Evolutionary conservation across 2,113 vertebrate genomes (phyloP).

Genomic region (Oncorhynchus mykiss): DNA sequence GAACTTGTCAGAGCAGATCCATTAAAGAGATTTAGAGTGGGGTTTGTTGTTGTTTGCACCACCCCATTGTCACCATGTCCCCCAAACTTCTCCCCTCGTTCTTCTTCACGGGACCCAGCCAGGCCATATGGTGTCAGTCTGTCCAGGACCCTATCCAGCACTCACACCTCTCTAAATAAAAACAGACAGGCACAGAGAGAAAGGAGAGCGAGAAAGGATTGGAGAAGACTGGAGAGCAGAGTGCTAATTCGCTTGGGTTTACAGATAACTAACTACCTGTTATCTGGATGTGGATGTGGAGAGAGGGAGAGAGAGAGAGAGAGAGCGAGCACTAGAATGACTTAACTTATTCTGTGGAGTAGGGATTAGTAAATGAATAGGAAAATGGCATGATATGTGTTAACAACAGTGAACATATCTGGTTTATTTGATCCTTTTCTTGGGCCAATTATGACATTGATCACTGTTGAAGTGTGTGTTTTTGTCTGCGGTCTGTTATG

Average conservation of each 20-base stretch:
- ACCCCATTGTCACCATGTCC: slow-evolving; percentile 42
- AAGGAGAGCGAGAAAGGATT: background rate
- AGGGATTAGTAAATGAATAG: slow-evolving; percentile 46
- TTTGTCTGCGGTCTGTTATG: slow-evolving; percentile 30
- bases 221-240: background rate
- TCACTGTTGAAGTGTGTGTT: slow-evolving; percentile 53
- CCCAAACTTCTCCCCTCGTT: slow-evolving; percentile 33
- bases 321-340: background rate
- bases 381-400: slow-evolving; percentile 51
- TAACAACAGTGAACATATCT: slow-evolving; percentile 57
- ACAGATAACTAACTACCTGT: slow-evolving; percentile 13
- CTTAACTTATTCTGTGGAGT: slow-evolving; percentile 17
- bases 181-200: background rate
- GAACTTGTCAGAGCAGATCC: slow-evolving; percentile 31
- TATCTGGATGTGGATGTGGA: too few species aligned
- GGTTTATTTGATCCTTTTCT: slow-evolving; percentile 46
- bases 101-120: slow-evolving; percentile 37
- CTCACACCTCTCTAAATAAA: slow-evolving; percentile 33
- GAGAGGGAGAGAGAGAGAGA: background rate
- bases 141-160: slow-evolving; percentile 51
- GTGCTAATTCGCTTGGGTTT: slow-evolving; percentile 18
- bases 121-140: slow-evolving; percentile 62
- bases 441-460: slow-evolving; percentile 60
- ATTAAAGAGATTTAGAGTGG: slow-evolving; percentile 52
- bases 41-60: slow-evolving; percentile 50